Conservation (phyloP, 2,888 invertebrate species). For the Bellardia pandia region DNA sequence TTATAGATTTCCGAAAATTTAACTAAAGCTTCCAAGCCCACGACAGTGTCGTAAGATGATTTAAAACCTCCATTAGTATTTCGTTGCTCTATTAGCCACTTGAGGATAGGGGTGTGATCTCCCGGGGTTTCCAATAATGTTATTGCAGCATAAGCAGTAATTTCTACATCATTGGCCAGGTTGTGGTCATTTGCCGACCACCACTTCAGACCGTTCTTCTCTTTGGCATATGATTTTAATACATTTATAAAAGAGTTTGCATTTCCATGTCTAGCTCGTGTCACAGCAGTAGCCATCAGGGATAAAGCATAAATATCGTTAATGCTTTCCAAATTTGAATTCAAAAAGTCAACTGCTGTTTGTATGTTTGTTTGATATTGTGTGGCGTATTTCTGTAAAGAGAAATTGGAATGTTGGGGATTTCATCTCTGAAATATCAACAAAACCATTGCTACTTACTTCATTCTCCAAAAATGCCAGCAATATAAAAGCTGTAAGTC, state of each 20-base stretch:
- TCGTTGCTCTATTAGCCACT: conserved; percentile 89
- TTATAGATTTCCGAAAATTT: conserved; percentile 86
- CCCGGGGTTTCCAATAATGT: conserved; percentile 84
- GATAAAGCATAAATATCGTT: conserved; percentile 90
- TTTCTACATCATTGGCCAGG: conserved; percentile 89
- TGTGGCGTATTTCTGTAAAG: conserved; percentile 25
- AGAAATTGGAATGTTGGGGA: too few species aligned
- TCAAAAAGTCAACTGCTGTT: conserved; percentile 90
- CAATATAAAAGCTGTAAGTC: conserved; percentile 91
- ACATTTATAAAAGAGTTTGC: conserved; percentile 84
- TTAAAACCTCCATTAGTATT: conserved; percentile 88
- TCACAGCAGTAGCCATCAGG: conserved; percentile 89
- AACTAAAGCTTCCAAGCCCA: conserved; percentile 88
- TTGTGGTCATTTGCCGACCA: conserved; percentile 86
- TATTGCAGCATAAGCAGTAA: conserved; percentile 93
- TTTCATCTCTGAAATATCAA: not conserved
- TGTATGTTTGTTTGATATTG: conserved; percentile 88
- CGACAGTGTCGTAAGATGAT: conserved; percentile 90
- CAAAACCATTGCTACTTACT: conserved; percentile 78
- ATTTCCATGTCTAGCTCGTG: conserved; percentile 87
- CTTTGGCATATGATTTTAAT: conserved; percentile 83
- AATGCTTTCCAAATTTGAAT: conserved; percentile 87
- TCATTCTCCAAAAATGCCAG: conserved; percentile 89
- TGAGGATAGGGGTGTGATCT: conserved; percentile 85
- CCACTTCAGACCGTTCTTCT: conserved; percentile 87